A percentile compares a stretch with the other conserved stretches of the same genome.
Evolutionary conservation across 1,140 invertebrate species (phyloP).

Genomic region (Globodera rostochiensis): DNA sequence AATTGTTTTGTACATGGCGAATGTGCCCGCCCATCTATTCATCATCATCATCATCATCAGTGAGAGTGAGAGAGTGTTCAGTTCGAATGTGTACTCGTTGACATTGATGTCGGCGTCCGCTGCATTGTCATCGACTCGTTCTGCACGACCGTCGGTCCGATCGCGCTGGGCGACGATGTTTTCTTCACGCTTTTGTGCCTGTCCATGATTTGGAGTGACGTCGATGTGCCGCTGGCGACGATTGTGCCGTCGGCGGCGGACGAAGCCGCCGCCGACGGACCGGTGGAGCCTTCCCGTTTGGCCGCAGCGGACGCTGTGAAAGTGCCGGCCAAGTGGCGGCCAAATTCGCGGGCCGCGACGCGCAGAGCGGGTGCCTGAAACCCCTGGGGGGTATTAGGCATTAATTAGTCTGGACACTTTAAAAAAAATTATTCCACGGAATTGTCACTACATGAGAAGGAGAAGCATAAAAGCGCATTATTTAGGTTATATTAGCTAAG

Average conservation of each 20-base stretch:
- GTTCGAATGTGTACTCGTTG: neutral
- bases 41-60: no score
- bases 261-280: neutral
- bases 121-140: neutral
- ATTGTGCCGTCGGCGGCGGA: neutral
- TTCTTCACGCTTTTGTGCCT: neutral
- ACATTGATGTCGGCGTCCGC: neutral
- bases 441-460: neutral
- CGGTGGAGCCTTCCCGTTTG: neutral
- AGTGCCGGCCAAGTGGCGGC: constrained; percentile 20
- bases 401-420: neutral
- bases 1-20: no score
- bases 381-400: neutral
- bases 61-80: neutral
- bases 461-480: neutral
- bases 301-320: neutral
- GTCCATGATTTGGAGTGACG: neutral
- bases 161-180: neutral
- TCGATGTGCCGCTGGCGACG: no score
- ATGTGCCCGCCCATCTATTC: no score
- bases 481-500: no score
- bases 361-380: constrained; percentile 21
- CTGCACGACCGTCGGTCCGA: neutral
- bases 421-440: neutral
- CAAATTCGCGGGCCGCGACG: constrained; percentile 14